Conservation (phyloP, 2,797 vertebrate species). For the Ataeniobius toweri region DNA sequence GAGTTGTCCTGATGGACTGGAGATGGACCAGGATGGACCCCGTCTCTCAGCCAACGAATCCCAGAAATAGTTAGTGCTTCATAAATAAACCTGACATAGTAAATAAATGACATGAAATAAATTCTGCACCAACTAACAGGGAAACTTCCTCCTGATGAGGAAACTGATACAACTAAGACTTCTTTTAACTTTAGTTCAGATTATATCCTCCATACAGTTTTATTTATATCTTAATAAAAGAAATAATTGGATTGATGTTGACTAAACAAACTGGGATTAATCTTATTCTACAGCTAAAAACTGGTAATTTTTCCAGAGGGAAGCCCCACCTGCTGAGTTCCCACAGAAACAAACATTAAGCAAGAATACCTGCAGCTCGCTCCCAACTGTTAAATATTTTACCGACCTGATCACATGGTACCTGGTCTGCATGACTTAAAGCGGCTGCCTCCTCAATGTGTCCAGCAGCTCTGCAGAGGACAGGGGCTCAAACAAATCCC, state of each 20-base stretch:
- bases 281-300: neutral
- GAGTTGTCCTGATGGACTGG: too few species aligned
- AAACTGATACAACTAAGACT: neutral
- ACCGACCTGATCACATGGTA: conserved; percentile 49
- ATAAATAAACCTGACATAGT: neutral
- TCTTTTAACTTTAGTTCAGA: neutral
- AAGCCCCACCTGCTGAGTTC: neutral
- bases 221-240: neutral
- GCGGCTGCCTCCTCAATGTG: conserved; percentile 5
- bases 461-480: conserved; percentile 24
- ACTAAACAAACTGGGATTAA: neutral
- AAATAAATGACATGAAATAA: neutral
- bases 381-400: conserved; percentile 56
- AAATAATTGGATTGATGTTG: neutral
- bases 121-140: neutral
- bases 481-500: neutral
- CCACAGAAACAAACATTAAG: neutral
- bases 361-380: neutral
- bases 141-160: neutral
- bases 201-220: neutral
- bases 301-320: neutral
- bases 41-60: too few species aligned
- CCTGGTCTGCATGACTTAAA: conserved; percentile 33
- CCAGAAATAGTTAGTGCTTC: too few species aligned
- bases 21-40: too few species aligned